Percentiles rank a stretch among this genome's conserved stretches.
These are phyloP conservation scores for Dynastes tityus DNA, from an alignment of 2,888 invertebrate species.

Conservation along the genomic window DNA sequence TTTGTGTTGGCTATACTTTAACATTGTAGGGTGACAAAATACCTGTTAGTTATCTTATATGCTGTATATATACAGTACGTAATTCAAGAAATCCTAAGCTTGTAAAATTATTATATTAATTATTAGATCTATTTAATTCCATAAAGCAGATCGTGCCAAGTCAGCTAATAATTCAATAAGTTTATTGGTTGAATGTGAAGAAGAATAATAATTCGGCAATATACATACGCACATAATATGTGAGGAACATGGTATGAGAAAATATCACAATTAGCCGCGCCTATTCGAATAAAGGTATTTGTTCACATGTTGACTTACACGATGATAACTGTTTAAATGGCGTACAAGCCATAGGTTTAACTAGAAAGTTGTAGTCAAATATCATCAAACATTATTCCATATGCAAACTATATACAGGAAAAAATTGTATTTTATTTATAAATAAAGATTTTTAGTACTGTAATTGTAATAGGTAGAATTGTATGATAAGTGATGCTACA, in stretches of 20 bases:
- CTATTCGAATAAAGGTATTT: not conserved
- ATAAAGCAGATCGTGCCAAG: constrained; percentile 13
- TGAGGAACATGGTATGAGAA: constrained; percentile 3
- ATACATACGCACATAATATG: not conserved
- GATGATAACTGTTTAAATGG: not conserved
- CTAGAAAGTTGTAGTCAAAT: no score
- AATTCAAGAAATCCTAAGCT: not conserved
- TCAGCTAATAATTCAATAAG: constrained; percentile 18
- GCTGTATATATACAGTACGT: constrained; percentile 20
- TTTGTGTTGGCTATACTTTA: constrained; percentile 35
- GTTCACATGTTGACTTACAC: not conserved
- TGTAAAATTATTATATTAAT: constrained; percentile 38
- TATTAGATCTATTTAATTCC: constrained; percentile 24
- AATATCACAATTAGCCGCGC: constrained; percentile 18
- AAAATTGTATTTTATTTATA: no score
- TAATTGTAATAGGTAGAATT: no score
- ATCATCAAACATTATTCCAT: no score
- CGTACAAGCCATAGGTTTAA: no score
- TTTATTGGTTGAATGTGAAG: not conserved
- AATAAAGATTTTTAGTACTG: no score
- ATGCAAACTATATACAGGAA: no score
- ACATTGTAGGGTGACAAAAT: constrained; percentile 51
- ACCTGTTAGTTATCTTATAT: constrained; percentile 52
- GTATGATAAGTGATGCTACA: no score
- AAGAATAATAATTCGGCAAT: not conserved